Evolutionary conservation across 2,797 vertebrate genomes (phyloP).

Genomic region (Dendrocincla fuliginosa): DNA sequence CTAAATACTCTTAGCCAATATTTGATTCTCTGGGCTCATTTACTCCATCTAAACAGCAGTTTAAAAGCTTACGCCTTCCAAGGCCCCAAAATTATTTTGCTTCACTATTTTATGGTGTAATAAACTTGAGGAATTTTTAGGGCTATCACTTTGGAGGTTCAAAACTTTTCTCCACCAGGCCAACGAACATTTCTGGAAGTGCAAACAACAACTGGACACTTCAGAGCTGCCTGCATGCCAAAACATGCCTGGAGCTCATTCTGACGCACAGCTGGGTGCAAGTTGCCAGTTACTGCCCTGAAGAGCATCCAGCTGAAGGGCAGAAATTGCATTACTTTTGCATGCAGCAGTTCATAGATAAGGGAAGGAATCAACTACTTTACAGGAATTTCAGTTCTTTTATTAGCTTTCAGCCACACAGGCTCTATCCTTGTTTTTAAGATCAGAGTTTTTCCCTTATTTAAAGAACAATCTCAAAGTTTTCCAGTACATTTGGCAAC

Average conservation of each 20-base stretch:
- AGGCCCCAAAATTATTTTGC: not conserved
- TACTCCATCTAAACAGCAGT: not conserved
- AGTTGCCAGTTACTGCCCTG: not conserved
- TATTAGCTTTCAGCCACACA: not conserved
- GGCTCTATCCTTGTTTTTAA: not conserved
- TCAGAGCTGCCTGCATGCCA: not conserved
- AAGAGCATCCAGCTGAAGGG: not conserved
- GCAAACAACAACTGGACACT: not conserved
- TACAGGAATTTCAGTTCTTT: fast-evolving
- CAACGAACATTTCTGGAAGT: not conserved
- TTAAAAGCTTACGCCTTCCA: not conserved
- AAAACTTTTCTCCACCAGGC: not conserved
- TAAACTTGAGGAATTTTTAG: not conserved
- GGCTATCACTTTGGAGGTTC: not conserved
- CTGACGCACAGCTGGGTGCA: not conserved
- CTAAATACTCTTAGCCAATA: not conserved
- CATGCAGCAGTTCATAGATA: not conserved
- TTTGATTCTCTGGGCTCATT: not conserved
- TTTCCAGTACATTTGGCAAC: not conserved
- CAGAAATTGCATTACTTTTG: not conserved
- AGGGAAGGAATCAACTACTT: not conserved
- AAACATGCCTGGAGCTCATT: not conserved
- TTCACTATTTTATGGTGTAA: not conserved
- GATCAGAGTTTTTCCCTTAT: not conserved
- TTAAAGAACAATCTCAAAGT: not conserved